These are phyloP conservation scores for Bolborhynchus lineola DNA, from an alignment of 2,113 vertebrate species.

Conservation along the genomic window DNA sequence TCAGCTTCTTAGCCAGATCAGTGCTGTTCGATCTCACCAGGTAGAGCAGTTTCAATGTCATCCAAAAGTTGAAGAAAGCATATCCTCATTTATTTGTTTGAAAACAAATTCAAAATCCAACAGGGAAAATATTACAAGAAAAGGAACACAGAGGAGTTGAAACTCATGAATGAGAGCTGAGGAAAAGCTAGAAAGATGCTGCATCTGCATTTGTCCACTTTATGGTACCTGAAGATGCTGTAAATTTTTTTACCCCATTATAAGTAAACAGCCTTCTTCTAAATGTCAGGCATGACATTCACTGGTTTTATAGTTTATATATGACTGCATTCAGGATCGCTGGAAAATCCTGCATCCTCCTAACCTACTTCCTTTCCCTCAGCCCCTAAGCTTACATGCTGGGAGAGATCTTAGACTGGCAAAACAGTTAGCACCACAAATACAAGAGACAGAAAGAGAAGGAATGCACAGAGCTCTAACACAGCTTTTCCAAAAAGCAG, in stretches of 20 bases:
- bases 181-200: background rate
- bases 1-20: background rate
- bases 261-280: background rate
- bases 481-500: background rate
- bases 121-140: background rate
- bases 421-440: background rate
- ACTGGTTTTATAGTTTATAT: background rate
- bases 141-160: background rate
- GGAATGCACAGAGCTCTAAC: background rate
- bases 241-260: background rate
- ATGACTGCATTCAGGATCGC: background rate
- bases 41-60: constrained; percentile 24
- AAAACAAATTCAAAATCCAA: constrained; percentile 34
- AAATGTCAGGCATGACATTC: background rate
- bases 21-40: constrained; percentile 28
- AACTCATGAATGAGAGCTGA: background rate
- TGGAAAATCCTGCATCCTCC: background rate
- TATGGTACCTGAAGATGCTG: background rate
- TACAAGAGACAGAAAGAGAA: background rate
- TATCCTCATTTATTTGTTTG: constrained; percentile 38
- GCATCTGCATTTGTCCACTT: background rate
- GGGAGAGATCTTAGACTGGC: background rate
- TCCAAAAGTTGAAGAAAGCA: constrained; percentile 24
- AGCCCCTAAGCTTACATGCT: background rate
- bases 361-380: background rate